Percentiles rank a stretch among this genome's conserved stretches.
phyloP scores from a whole-genome alignment of 2,113 vertebrate species.

The Parus major region DNA sequence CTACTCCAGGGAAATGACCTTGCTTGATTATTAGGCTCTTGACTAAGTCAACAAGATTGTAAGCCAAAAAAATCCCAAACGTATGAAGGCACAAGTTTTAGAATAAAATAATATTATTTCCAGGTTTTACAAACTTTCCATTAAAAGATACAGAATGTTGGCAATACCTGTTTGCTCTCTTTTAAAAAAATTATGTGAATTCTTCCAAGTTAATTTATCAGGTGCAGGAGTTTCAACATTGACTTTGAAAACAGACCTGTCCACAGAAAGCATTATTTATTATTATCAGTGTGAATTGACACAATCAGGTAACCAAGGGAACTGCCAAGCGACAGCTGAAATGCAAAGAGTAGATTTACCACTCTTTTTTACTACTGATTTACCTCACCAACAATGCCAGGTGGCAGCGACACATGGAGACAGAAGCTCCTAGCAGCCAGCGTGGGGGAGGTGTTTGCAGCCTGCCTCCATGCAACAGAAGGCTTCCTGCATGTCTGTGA shows the following conservation, averaged over 20 bases:
- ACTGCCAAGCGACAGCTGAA: fast-evolving
- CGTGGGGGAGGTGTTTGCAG: fast-evolving
- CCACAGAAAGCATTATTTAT: neutral
- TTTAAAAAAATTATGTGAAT: neutral
- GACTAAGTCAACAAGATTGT: neutral
- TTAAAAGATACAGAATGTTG: fast-evolving
- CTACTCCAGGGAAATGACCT: neutral
- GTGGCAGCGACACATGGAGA: neutral
- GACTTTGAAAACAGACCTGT: neutral
- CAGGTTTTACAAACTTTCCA: neutral
- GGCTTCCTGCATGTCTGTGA: neutral
- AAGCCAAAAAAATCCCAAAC: neutral
- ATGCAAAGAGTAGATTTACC: neutral
- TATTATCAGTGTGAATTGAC: neutral
- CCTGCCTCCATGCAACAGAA: neutral
- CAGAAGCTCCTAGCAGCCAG: neutral
- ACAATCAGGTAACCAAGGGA: neutral
- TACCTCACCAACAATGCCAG: neutral
- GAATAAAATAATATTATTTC: neutral
- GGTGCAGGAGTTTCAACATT: neutral
- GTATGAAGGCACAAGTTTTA: neutral
- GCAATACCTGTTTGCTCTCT: neutral
- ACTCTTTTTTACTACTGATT: too few relatives aligned
- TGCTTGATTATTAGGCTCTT: neutral
- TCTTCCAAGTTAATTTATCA: neutral